Conservation (phyloP, 2,888 invertebrate species). For the Pachycephus smyrnensis region DNA sequence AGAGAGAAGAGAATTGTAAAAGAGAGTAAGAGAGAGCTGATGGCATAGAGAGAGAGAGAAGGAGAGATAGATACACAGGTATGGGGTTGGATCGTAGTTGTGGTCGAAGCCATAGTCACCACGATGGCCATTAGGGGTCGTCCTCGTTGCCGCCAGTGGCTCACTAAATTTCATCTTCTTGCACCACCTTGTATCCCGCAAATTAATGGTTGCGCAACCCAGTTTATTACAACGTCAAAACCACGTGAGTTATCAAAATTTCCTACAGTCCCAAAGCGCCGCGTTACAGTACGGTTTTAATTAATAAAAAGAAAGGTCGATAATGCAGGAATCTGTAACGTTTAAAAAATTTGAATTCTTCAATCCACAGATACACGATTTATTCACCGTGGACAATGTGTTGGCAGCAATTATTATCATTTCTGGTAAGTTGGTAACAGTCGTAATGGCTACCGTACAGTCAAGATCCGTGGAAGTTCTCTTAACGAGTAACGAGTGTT, state of each 20-base stretch:
- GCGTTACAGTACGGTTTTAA: not conserved
- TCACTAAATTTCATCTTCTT: constrained; percentile 64
- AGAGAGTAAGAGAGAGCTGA: constrained; percentile 4
- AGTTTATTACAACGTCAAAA: constrained; percentile 16
- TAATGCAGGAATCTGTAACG: not conserved
- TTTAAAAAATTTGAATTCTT: not conserved
- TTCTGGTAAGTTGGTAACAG: not conserved
- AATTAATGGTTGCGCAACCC: constrained; percentile 58
- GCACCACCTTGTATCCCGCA: constrained; percentile 54
- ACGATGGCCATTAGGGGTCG: constrained; percentile 65
- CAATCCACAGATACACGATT: not conserved
- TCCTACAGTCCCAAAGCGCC: not conserved
- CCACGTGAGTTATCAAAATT: not conserved
- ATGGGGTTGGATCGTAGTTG: constrained; percentile 40
- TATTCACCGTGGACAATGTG: too few species aligned
- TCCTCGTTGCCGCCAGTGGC: constrained; percentile 59
- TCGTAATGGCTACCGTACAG: not conserved
- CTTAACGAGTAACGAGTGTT: constrained; percentile 39
- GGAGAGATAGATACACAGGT: constrained; percentile 26
- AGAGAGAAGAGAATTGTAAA: not conserved
- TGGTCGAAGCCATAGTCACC: constrained; percentile 56
- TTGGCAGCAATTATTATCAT: not conserved
- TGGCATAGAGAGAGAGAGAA: not conserved
- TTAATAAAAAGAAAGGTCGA: too few species aligned
- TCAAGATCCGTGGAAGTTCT: not conserved